Evolutionary conservation across 2,888 invertebrate species (phyloP).

Genomic region (Euclidia mi): DNA sequence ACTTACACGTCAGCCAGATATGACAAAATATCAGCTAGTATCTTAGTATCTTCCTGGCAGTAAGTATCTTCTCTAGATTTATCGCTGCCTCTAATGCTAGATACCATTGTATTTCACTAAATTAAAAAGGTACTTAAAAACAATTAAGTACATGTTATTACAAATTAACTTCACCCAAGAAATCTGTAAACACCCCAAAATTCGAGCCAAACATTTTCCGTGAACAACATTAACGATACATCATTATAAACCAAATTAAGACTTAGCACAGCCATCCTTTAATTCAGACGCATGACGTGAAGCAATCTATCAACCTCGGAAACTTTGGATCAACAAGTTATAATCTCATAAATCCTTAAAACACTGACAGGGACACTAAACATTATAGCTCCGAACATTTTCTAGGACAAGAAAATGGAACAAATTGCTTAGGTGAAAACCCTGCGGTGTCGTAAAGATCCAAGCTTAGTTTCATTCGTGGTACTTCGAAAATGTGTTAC

Average conservation of each 20-base stretch:
- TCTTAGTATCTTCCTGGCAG: too few relatives aligned
- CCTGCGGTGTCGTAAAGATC: constrained; percentile 76
- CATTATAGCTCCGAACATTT: constrained; percentile 65
- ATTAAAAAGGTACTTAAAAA: too few relatives aligned
- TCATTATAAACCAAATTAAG: constrained; percentile 30
- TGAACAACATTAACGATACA: constrained; percentile 15
- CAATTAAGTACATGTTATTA: too few relatives aligned
- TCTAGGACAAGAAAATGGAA: constrained; percentile 65
- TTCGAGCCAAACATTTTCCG: constrained; percentile 16
- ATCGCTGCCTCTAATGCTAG: too few relatives aligned
- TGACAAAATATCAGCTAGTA: too few relatives aligned
- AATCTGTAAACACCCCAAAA: too few relatives aligned
- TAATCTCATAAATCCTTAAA: constrained; percentile 61
- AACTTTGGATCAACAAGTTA: constrained; percentile 57
- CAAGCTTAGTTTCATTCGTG: constrained; percentile 68
- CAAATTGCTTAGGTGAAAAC: constrained; percentile 75
- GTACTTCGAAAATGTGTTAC: constrained; percentile 70
- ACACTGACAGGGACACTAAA: constrained; percentile 62
- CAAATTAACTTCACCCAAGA: too few relatives aligned
- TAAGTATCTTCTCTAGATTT: too few relatives aligned
- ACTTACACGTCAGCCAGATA: too few relatives aligned
- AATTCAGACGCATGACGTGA: constrained; percentile 43
- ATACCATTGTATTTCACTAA: too few relatives aligned
- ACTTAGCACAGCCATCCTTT: constrained; percentile 17
- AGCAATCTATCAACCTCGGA: constrained; percentile 57